These are phyloP conservation scores for Stictonetta naevosa DNA, from an alignment of 2,113 vertebrate species.

Conservation along the genomic window DNA sequence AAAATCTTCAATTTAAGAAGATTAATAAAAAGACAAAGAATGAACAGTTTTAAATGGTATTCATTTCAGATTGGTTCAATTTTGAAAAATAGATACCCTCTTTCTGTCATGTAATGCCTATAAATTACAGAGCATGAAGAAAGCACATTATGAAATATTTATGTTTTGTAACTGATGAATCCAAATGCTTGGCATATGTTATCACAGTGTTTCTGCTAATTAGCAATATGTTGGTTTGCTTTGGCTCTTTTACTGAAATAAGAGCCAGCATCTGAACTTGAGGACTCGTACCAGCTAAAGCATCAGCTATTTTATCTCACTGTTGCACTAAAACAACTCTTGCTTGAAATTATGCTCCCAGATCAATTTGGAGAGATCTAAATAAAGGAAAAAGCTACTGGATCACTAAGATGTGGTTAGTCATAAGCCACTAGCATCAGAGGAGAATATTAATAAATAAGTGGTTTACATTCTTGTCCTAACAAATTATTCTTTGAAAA, in stretches of 20 bases:
- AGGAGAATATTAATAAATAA: not conserved
- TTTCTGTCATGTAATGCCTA: not conserved
- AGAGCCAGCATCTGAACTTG: not conserved
- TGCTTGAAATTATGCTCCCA: not conserved
- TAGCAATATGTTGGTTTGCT: not conserved
- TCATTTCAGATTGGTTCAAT: not conserved
- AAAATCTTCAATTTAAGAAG: not conserved
- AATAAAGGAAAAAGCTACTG: not conserved
- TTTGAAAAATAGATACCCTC: not conserved
- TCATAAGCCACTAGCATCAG: not conserved
- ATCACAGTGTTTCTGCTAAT: not conserved
- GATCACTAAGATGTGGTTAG: not conserved
- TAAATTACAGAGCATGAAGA: not conserved
- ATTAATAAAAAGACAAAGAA: not conserved
- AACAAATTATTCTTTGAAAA: not conserved
- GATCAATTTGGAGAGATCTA: not conserved
- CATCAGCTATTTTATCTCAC: not conserved
- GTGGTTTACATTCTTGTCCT: not conserved
- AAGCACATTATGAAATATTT: not conserved
- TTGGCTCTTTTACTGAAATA: not conserved
- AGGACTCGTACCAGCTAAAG: not conserved
- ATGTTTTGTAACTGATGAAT: not conserved
- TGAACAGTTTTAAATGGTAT: not conserved
- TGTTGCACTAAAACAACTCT: not conserved
- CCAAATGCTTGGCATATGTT: not conserved